These are phyloP conservation scores for Melierax canorus DNA, from an alignment of 2,113 vertebrate species.

Conservation along the genomic window DNA sequence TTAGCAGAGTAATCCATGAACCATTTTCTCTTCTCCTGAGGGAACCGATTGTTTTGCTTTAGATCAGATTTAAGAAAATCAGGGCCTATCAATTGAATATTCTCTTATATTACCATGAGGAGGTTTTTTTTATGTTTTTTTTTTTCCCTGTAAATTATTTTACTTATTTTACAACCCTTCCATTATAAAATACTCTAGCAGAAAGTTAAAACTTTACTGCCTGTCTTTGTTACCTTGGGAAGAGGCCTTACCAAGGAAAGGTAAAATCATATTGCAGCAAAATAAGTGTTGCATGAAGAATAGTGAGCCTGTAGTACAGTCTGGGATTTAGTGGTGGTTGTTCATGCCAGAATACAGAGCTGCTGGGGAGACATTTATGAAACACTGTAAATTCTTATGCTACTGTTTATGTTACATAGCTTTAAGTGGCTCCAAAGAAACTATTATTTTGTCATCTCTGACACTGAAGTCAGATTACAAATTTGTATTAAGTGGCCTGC, in stretches of 20 bases:
- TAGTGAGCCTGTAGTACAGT: neutral
- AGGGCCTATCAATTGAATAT: neutral
- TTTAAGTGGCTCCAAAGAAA: neutral
- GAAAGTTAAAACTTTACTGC: neutral
- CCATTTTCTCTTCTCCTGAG: neutral
- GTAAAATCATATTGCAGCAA: neutral
- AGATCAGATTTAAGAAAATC: neutral
- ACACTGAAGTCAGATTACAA: neutral
- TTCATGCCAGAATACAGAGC: neutral
- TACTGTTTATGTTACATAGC: neutral
- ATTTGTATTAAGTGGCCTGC: neutral
- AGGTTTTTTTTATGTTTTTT: neutral
- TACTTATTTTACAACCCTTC: neutral
- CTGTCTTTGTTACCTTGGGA: neutral
- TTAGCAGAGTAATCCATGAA: neutral
- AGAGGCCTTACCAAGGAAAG: neutral
- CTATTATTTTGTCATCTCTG: neutral
- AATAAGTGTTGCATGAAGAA: neutral
- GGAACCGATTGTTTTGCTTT: neutral
- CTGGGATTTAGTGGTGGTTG: neutral
- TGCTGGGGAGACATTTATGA: neutral
- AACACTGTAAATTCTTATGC: neutral
- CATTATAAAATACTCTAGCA: neutral
- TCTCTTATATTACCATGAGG: neutral
- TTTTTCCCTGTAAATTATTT: neutral